Percentiles rank a stretch among this genome's conserved stretches.
Conservation (phyloP, 2,888 invertebrate genomes). For the Thecocarcelia acutangulata region DNA sequence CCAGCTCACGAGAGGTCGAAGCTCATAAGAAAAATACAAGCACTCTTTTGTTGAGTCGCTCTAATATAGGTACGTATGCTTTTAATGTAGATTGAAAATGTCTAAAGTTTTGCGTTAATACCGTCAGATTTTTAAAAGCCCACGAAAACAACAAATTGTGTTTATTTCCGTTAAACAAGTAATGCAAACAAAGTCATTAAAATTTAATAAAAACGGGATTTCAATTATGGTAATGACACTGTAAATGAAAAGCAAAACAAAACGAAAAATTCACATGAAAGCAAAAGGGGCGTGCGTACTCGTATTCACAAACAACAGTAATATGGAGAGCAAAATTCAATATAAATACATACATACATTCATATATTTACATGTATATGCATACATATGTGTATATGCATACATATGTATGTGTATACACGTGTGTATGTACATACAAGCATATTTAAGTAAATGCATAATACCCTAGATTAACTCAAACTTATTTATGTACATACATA, state of each 20-base stretch:
- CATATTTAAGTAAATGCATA: too few relatives aligned
- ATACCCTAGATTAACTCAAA: too few relatives aligned
- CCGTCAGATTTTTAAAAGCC: background rate
- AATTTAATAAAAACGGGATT: constrained; percentile 46
- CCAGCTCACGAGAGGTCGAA: too few relatives aligned
- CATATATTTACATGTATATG: too few relatives aligned
- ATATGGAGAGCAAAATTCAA: background rate
- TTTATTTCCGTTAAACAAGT: constrained; percentile 16
- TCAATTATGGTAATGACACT: constrained; percentile 57
- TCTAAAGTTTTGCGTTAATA: too few relatives aligned
- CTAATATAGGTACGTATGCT: too few relatives aligned
- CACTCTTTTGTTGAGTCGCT: too few relatives aligned
- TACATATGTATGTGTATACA: background rate
- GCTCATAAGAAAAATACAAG: too few relatives aligned
- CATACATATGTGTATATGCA: background rate
- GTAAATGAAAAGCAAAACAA: constrained; percentile 50
- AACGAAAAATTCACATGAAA: constrained; percentile 27
- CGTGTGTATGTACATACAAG: background rate
- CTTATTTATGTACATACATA: too few relatives aligned
- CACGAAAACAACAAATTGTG: constrained; percentile 14
- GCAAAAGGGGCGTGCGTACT: constrained; percentile 26
- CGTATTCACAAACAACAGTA: background rate
- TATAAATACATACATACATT: background rate
- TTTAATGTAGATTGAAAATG: too few relatives aligned
- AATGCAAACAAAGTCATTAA: constrained; percentile 47